Evolutionary conservation across 2,113 vertebrate genomes (phyloP), one percentile per base, ranked within the genome.

Genomic region (Aspiorhynchus laticeps): DNA sequence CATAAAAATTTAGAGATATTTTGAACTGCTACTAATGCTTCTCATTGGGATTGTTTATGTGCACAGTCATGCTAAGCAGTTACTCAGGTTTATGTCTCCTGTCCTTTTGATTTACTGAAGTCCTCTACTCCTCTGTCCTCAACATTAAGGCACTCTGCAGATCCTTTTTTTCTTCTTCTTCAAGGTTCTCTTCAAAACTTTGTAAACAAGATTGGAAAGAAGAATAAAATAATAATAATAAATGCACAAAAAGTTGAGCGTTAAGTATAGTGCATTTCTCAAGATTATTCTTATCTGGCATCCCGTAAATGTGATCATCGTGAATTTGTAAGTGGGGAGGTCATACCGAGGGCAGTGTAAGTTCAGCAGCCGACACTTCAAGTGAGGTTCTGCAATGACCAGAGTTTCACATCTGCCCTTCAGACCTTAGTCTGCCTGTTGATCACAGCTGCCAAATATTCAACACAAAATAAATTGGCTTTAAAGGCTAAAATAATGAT

Each of bases 361-460:
- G 80, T 87, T 87, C 69, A 87, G 38, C 41, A 53, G 41, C 80
- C 80, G 17, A 26, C 80, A 75, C 80, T 73, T 51, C n/a, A 31
- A 61, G 69, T 61, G 24, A 41, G 53, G 59, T 36, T 78, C 80
- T 53, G 24, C 46, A 82, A 4, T 83, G 80, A 84, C 86, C 86
- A 63, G 21, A 69, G 80, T 51, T 78, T 87, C 73, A 87, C 86
- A 87, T 87, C 46, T 84, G 73, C 26, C 69, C 86, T 87, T 67
- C 17, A 7, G 71, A 84, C 86, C 86, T 83, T 15, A 28, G 6
- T 56, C 80, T 59, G 82, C 82, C 67, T 74, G 80, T 7, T 46
- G 24, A 83, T 11, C 56, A 28, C 69, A 31, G 3, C 3, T 63
- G 53, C 67, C 28, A 87, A 87, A 83, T n/a, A 74, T 43, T 86